These are phyloP conservation scores for Numenius arquata DNA, from an alignment of 2,113 vertebrate species.

Conservation along the genomic window DNA sequence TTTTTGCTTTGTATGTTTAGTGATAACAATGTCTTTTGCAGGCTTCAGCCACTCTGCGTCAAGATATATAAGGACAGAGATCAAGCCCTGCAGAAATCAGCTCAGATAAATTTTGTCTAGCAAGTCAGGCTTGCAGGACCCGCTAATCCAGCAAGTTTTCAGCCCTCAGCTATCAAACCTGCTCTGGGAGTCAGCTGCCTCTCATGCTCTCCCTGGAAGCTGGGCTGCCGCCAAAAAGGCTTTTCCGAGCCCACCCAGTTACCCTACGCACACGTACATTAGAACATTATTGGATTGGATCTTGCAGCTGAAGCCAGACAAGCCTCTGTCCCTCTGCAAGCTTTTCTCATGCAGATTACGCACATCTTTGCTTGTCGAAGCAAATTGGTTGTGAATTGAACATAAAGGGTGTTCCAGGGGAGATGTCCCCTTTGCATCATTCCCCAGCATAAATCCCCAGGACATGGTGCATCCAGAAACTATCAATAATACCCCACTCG, in stretches of 20 bases:
- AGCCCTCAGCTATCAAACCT: background rate
- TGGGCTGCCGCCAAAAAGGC: background rate
- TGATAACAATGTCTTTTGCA: fast-evolving
- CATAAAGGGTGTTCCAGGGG: background rate
- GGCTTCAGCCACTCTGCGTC: background rate
- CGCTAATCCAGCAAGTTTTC: background rate
- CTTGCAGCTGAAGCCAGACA: background rate
- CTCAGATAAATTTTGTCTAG: background rate
- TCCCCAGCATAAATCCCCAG: background rate
- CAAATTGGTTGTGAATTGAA: background rate
- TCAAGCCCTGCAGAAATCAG: background rate
- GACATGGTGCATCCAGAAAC: background rate
- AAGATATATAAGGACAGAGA: background rate
- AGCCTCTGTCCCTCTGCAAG: background rate
- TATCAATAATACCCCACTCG: background rate
- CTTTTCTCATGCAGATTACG: slow-evolving; percentile 30
- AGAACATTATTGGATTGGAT: background rate
- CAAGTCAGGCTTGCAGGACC: background rate
- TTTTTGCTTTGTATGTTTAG: background rate
- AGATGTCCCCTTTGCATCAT: background rate
- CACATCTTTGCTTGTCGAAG: background rate
- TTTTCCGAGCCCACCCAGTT: background rate
- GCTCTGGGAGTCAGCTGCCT: background rate
- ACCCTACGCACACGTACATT: fast-evolving
- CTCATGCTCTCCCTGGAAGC: background rate